Percentiles rank a stretch among this genome's conserved stretches.
These are phyloP conservation scores for Cladopsammia gracilis DNA, from an alignment of 64 coral and sea anemone genomes.

Conservation along the genomic window DNA sequence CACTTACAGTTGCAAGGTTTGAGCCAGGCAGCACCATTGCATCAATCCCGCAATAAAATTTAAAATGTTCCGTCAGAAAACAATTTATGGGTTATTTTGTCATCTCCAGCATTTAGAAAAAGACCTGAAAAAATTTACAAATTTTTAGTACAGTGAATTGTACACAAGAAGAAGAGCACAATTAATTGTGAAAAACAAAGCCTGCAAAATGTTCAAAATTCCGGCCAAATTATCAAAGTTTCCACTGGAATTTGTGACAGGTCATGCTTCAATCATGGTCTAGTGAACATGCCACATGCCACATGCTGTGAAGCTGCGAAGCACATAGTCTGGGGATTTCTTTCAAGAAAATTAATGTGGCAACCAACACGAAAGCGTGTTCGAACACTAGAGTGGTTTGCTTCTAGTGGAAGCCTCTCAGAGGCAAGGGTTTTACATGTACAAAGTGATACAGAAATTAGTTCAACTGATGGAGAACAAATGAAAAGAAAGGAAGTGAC, in stretches of 20 bases:
- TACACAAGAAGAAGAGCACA: no score
- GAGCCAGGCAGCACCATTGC: no score
- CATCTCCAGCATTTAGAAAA: no score
- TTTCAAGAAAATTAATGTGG: not conserved
- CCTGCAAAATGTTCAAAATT: no score
- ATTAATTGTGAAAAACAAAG: no score
- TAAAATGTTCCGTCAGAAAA: no score
- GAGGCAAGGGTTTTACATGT: constrained; percentile 6
- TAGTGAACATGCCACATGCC: not conserved
- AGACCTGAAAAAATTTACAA: no score
- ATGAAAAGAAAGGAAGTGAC: not conserved
- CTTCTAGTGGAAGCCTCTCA: constrained; percentile 11
- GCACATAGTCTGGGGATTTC: not conserved
- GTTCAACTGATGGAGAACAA: constrained; percentile 2
- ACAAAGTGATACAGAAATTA: constrained; percentile 3
- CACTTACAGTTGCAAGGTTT: no score
- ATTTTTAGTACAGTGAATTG: no score
- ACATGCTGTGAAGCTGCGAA: not conserved
- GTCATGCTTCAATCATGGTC: not conserved
- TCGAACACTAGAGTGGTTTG: not conserved
- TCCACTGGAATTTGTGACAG: not conserved
- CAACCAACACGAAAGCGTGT: not conserved
- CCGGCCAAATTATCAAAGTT: not conserved
- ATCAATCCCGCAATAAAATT: no score
- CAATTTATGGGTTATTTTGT: no score